phyloP scores from a whole-genome alignment of 1,140 invertebrate species.

The Aphis gossypii region DNA sequence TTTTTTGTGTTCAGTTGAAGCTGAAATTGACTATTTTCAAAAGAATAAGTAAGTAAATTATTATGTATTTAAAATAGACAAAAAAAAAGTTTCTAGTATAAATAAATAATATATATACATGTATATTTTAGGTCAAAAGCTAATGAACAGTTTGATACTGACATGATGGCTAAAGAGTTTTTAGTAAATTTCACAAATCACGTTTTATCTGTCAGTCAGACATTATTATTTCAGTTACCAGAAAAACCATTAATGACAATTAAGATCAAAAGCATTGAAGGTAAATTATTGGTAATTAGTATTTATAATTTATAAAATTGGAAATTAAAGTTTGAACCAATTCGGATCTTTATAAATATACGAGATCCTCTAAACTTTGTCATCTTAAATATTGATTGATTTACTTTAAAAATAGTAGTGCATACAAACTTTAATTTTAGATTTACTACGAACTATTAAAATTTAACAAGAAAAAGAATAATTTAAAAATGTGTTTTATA shows the following conservation, averaged over 20 bases:
- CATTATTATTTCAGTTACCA: constrained; percentile 40
- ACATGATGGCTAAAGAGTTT: constrained; percentile 55
- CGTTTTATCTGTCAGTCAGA: constrained; percentile 34
- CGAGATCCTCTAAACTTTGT: not conserved
- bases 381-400: not conserved
- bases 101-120: not conserved
- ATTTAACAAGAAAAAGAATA: not conserved
- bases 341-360: not conserved
- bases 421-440: not conserved
- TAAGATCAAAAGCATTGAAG: constrained; percentile 37
- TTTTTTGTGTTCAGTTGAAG: constrained; percentile 28
- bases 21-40: constrained; percentile 34
- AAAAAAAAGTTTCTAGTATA: not conserved
- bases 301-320: not conserved
- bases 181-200: constrained; percentile 28
- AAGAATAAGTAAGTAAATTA: constrained; percentile 25
- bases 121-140: not conserved
- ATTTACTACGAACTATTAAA: not conserved
- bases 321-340: not conserved
- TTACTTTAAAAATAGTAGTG: not conserved
- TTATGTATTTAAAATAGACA: not conserved
- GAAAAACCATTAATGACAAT: constrained; percentile 10
- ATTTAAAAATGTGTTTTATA: not conserved
- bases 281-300: not conserved
- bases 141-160: constrained; percentile 52